Conservation (phyloP, 37 sponge, comb jelly and placozoan genomes). For the Agelas oroides region DNA sequence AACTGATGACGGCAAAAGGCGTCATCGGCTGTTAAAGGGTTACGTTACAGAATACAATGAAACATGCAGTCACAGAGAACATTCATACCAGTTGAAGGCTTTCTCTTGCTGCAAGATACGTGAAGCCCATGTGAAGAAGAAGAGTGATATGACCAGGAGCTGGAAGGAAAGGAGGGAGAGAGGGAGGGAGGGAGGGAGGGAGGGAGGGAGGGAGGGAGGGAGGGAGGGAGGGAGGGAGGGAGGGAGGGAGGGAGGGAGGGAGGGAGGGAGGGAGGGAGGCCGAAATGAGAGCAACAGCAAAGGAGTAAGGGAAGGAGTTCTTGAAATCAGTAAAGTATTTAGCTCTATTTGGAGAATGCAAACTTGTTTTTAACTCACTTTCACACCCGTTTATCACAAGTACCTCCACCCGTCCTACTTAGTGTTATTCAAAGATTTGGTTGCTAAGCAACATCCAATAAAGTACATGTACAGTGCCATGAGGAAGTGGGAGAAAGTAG, state of each 20-base stretch:
- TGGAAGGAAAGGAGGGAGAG: background rate
- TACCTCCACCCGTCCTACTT: too few relatives aligned
- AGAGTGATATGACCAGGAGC: constrained; percentile 48
- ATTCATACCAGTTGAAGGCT: constrained; percentile 60
- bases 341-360: too few relatives aligned
- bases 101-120: constrained; percentile 58
- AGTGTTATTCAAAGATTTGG: too few relatives aligned
- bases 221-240: background rate
- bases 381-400: too few relatives aligned
- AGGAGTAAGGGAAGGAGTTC: background rate
- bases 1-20: too few relatives aligned
- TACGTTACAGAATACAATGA: too few relatives aligned
- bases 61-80: too few relatives aligned
- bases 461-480: too few relatives aligned
- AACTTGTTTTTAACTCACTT: too few relatives aligned
- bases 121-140: constrained; percentile 69
- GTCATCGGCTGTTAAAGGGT: too few relatives aligned
- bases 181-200: background rate
- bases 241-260: background rate
- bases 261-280: background rate
- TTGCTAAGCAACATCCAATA: too few relatives aligned
- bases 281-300: background rate
- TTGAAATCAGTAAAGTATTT: too few relatives aligned
- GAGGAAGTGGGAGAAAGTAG: background rate
- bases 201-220: background rate